Evolutionary conservation across 1,140 invertebrate species (phyloP).

Genomic region (Cylas formicarius): DNA sequence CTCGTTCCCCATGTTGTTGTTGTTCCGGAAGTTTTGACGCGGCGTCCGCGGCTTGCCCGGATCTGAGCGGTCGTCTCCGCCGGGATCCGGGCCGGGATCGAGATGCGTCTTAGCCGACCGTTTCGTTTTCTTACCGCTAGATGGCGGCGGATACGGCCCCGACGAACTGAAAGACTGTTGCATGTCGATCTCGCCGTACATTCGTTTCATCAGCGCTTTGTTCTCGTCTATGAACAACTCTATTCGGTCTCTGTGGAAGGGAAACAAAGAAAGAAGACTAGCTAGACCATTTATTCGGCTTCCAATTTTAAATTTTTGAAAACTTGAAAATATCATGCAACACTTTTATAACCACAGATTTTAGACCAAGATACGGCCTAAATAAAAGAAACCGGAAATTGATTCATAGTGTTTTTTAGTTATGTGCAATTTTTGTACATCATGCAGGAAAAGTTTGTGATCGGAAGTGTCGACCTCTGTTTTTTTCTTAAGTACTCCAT

Average conservation of each 20-base stretch:
- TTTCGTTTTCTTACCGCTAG: conserved; percentile 47
- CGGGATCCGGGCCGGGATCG: conserved; percentile 37
- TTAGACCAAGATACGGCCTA: too few species aligned
- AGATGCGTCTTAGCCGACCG: conserved; percentile 48
- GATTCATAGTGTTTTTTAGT: too few species aligned
- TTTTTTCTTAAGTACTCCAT: too few species aligned
- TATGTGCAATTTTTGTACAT: too few species aligned
- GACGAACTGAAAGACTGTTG: conserved; percentile 42
- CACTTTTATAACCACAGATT: too few species aligned
- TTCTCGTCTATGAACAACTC: conserved; percentile 89
- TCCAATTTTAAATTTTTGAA: too few species aligned
- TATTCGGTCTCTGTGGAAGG: conserved; percentile 85
- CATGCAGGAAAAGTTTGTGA: too few species aligned
- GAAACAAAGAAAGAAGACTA: conserved; percentile 41
- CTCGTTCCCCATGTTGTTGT: conserved; percentile 48
- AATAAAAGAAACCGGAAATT: too few species aligned
- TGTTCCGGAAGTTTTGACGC: conserved; percentile 48
- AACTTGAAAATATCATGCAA: too few species aligned
- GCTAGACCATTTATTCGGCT: conserved; percentile 1
- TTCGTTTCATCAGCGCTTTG: conserved; percentile 83
- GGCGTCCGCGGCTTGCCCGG: conserved; percentile 47
- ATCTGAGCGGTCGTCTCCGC: conserved; percentile 25
- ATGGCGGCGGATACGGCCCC: conserved; percentile 24
- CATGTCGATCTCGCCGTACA: conserved; percentile 83
- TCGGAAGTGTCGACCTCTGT: too few species aligned